Evolutionary conservation across 2,797 vertebrate species (phyloP), one percentile per base, ranked within the genome.

Genomic region (Chelmon rostratus): DNA sequence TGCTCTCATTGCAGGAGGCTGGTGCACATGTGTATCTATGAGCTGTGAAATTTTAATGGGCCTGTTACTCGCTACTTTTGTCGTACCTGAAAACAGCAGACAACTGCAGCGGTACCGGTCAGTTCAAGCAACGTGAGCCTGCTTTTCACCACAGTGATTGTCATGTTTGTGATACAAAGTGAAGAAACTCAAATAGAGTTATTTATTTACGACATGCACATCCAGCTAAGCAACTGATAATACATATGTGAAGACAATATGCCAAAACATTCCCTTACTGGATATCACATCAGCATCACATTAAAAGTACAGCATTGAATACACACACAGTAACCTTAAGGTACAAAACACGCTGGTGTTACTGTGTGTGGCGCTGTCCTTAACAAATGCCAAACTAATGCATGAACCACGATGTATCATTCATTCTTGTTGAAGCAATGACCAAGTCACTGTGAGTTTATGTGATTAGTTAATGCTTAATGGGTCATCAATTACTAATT

Each of bases 1-100:
- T 52, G 66, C 74, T 77, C 38, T 69, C 64, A 2, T 83, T 46
- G 85, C 72, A 65, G 80, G 79, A 65, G 61, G 80, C 56, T 25
- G 33, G 18, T 63, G 18, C 8, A 6, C 19, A 46, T 10, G 33
- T 56, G 28, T 54, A 33, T 18, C 6, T 25, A 19, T 68, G 52
- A 44, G 25, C 46, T 61, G 5, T 53, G 50, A 63, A n/a, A n/a
- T n/a, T n/a, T n/a, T n/a, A n/a, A n/a, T n/a, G n/a, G n/a, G n/a
- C n/a, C n/a, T n/a, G n/a, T n/a, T n/a, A n/a, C n/a, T n/a, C n/a
- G n/a, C n/a, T n/a, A n/a, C n/a, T n/a, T n/a, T n/a, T n/a, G n/a
- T n/a, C n/a, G n/a, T n/a, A n/a, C n/a, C n/a, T n/a, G n/a, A n/a
- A n/a, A n/a, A n/a, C n/a, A n/a, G n/a, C n/a, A n/a, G n/a, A n/a